Conservation (phyloP, 2,888 invertebrate genomes). For the Timema cristinae region DNA sequence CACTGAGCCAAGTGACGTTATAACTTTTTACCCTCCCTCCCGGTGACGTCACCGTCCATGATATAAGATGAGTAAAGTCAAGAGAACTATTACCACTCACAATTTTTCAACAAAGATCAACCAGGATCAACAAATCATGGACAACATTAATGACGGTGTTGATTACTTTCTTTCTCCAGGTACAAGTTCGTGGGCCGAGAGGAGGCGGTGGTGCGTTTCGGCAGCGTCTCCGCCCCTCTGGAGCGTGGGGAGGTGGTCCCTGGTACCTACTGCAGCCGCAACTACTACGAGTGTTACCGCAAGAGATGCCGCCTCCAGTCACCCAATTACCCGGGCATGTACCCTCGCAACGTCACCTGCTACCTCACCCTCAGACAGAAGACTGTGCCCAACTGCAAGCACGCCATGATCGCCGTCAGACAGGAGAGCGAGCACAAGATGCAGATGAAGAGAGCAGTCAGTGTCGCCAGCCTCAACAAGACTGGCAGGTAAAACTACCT, state of each 20-base stretch:
- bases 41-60: conserved; percentile 38
- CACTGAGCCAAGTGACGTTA: too few relatives aligned
- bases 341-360: conserved; percentile 80
- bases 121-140: too few relatives aligned
- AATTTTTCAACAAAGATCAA: too few relatives aligned
- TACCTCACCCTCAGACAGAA: conserved; percentile 83
- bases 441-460: conserved; percentile 33
- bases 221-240: conserved; percentile 68
- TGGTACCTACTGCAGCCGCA: conserved; percentile 77
- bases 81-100: too few relatives aligned
- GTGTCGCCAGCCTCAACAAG: conserved; percentile 43
- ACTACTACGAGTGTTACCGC: conserved; percentile 80
- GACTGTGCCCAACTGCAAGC: conserved; percentile 82
- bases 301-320: conserved; percentile 83
- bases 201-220: conserved; percentile 60
- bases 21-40: too few relatives aligned
- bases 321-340: conserved; percentile 72
- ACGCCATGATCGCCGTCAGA: conserved; percentile 83
- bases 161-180: not conserved
- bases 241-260: conserved; percentile 73
- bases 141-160: too few relatives aligned
- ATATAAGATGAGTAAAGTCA: too few relatives aligned
- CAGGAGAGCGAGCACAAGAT: conserved; percentile 69
- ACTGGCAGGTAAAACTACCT: conserved; percentile 13
- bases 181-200: conserved; percentile 78